Base-by-base conservation (phyloP, 2,797 vertebrate species). In the Synaphobranchus kaupii region DNA sequence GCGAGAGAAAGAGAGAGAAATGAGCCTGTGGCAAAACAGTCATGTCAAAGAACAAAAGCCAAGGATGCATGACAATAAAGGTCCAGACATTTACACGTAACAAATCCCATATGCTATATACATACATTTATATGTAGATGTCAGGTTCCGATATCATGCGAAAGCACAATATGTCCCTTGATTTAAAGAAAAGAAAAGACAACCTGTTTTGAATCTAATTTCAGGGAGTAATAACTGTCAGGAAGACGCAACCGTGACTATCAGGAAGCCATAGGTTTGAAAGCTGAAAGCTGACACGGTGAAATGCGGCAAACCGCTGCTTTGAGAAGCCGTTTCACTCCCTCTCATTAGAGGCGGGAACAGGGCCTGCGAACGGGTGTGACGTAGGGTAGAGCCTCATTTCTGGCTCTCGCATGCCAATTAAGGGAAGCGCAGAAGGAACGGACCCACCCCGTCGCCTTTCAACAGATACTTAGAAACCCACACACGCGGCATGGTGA, bases 381-480 rank as follows among this genome's bases (percentile, higher is more conserved):
- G 0, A 48, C 34, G 81, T 56, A 84, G 73, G 39, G 87, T 28
- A 58, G 15, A 25, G 17, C 15, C 22, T 71, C 85, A 66, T n/a
- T n/a, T 44, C 6, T 47, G 73, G 78, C 54, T 34, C 50, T 89
- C 83, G 86, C 28, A 39, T 63, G 85, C 44, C 85, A 86, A 83
- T 82, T 83, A 86, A 48, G 73, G 31, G 84, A 82, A 13, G 56
- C 3, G 28, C 60, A 76, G 47, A 50, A 8, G 50, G 47, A 31
- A 86, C 58, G 15, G 47, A 44, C 83, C 44, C 13, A 17, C 34
- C 68, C 58, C 31, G 71, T 48, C 31, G 82, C 83, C 47, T 71
- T 91, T 89, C 84, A 84, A 48, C 71, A 88, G 81, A 60, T 84
- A 48, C 86, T 84, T 20, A 78, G n/a, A 83, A 54, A 84, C 44